Evolutionary conservation across 2,888 invertebrate genomes (phyloP).

Genomic region (Lasioglossum vierecki): DNA sequence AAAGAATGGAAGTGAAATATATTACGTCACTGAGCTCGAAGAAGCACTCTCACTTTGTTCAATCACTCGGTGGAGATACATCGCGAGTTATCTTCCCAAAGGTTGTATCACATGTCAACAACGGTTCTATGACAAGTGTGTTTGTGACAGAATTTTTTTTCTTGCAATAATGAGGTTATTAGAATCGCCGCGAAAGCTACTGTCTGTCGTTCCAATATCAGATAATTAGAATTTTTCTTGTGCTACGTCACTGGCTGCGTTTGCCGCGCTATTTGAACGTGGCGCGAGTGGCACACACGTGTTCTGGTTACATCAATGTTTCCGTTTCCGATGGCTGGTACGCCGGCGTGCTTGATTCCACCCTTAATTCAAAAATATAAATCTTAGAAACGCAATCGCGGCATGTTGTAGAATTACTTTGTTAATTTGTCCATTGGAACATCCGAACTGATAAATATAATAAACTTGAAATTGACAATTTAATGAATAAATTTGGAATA

Average conservation of each 20-base stretch:
- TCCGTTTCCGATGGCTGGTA: conserved; percentile 28
- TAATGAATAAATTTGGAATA: neutral
- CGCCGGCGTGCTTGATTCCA: conserved; percentile 16
- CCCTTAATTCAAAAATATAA: neutral
- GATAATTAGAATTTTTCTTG: conserved; percentile 58
- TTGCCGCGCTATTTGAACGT: conserved; percentile 53
- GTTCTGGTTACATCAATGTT: neutral
- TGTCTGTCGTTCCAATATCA: conserved; percentile 32
- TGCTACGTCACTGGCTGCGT: conserved; percentile 43
- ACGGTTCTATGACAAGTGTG: neutral
- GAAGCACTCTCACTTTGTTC: conserved; percentile 26
- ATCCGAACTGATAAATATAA: neutral
- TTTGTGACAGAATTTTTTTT: neutral
- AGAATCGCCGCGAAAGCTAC: conserved; percentile 36
- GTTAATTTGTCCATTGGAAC: neutral
- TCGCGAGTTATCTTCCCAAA: neutral
- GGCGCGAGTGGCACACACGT: conserved; percentile 20
- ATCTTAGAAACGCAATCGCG: neutral
- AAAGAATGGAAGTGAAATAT: conserved; percentile 27
- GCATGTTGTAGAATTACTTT: neutral
- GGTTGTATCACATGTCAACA: neutral
- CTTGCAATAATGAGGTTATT: conserved; percentile 26
- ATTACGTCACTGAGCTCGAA: conserved; percentile 43
- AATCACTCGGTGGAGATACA: neutral
- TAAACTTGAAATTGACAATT: neutral